Evolutionary conservation across 2,888 invertebrate genomes (phyloP), one percentile per base, ranked within the genome.

Genomic region (Automeris io): DNA sequence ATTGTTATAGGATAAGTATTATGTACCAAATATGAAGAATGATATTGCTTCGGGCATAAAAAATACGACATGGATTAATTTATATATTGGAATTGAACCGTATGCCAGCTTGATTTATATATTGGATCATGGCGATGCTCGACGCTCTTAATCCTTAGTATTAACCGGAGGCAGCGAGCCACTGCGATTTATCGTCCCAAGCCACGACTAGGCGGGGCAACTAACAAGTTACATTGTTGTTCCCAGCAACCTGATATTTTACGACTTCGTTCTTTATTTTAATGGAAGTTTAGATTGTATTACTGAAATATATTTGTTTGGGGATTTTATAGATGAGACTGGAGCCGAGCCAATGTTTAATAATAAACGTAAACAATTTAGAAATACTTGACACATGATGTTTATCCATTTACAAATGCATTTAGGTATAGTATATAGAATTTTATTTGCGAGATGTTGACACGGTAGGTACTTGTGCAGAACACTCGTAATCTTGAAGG

Each of bases 71-170:
- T 42, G 49, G 54, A 60, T 59, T 62, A 61, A 56, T 57, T 50
- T 51, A 53, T 47, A 43, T 37, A 48, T 44, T 48, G 51, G 49
- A 51, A 52, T 52, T 47, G 44, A 54, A 57, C 41, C 50, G 46
- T 53, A 47, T 54, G 55, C 45, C 57, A 22, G 54, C 49, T 68
- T 73, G 67, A 73, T 73, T 65, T 64, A 71, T 73, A 65, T 58
- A 63, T 60, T 49, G 54, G 66, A 66, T 72, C 63, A 68, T 61
- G 45, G 49, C 60, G 58, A 60, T 63, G 61, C 67, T 69, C 66
- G 63, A 59, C 63, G 65, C 61, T 70, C 58, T 63, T 78, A 78
- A 79, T 75, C 71, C 69, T 35, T 37, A 55, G 73, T 62, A 72
- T 77, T 73, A 73, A 64, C 66, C 61, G 61, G 65, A 61, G 69